phyloP scores from a whole-genome alignment of 1,140 invertebrate species.

The Steinernema feltiae region DNA sequence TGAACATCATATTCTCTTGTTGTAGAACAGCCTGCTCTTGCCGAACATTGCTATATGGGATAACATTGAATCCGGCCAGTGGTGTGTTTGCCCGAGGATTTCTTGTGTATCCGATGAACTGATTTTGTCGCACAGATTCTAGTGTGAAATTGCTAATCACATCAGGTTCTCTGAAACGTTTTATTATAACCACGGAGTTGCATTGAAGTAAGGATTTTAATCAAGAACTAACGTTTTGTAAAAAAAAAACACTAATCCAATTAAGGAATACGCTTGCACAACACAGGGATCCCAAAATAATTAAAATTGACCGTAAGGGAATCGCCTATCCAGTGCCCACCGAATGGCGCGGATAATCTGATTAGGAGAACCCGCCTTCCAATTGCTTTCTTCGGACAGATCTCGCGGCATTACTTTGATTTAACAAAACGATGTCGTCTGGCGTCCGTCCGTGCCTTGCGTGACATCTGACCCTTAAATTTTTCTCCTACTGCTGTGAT shows the following conservation, averaged over 20 bases:
- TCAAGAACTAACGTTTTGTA: background rate
- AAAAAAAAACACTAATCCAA: background rate
- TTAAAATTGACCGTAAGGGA: background rate
- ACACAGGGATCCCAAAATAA: background rate
- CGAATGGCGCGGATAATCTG: background rate
- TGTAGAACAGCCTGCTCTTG: background rate
- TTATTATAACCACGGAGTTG: background rate
- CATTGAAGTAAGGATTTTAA: background rate
- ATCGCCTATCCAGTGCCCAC: background rate
- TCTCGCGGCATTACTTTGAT: background rate
- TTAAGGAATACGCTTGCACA: background rate
- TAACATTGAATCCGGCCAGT: background rate
- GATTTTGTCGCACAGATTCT: background rate
- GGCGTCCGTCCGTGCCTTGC: background rate
- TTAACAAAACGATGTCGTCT: background rate
- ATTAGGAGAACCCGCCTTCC: background rate
- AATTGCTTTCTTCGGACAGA: background rate
- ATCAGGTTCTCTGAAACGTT: background rate
- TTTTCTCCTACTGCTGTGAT: too few relatives aligned
- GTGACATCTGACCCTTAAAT: background rate
- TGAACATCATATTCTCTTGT: background rate
- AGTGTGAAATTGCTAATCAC: background rate
- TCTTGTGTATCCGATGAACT: background rate
- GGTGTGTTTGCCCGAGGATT: background rate
- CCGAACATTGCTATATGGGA: background rate